phyloP scores from a whole-genome alignment of 2,888 invertebrate genomes.

The Beris chalybata region DNA sequence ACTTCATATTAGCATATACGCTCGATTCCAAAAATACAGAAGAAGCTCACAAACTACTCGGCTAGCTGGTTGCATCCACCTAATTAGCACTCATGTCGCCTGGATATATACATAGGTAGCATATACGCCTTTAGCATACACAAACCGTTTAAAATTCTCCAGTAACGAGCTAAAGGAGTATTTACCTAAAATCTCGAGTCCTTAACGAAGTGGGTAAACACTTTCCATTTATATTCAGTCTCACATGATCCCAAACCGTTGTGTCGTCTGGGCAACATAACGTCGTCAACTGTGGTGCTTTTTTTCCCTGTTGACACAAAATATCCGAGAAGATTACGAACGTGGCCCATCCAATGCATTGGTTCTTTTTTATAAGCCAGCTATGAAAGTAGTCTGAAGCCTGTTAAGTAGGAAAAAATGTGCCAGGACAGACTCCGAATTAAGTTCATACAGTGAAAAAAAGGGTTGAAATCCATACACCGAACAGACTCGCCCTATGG shows the following conservation, averaged over 20 bases:
- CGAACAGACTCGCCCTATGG: too few relatives aligned
- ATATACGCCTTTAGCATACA: background rate
- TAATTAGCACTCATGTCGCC: slow-evolving; percentile 23
- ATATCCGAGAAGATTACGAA: slow-evolving; percentile 35
- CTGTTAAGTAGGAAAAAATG: too few relatives aligned
- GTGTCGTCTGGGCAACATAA: background rate
- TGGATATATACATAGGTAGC: background rate
- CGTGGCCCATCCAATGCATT: background rate
- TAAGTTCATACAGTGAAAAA: too few relatives aligned
- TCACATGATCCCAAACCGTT: slow-evolving; percentile 10
- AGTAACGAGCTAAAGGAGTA: slow-evolving; percentile 33
- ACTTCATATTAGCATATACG: too few relatives aligned
- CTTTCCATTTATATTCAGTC: slow-evolving; percentile 30
- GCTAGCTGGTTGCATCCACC: background rate
- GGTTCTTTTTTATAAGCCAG: too few relatives aligned
- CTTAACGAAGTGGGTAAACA: slow-evolving; percentile 38
- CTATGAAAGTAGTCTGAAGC: too few relatives aligned
- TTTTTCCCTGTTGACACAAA: slow-evolving; percentile 35
- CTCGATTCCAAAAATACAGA: too few relatives aligned
- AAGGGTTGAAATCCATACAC: too few relatives aligned
- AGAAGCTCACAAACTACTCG: too few relatives aligned
- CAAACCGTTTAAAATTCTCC: slow-evolving; percentile 28
- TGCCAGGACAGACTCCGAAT: too few relatives aligned
- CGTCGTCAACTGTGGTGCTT: slow-evolving; percentile 5
- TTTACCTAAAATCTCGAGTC: slow-evolving; percentile 33